Base-by-base conservation (phyloP, 2,113 vertebrate species). In the Poecile atricapillus region DNA sequence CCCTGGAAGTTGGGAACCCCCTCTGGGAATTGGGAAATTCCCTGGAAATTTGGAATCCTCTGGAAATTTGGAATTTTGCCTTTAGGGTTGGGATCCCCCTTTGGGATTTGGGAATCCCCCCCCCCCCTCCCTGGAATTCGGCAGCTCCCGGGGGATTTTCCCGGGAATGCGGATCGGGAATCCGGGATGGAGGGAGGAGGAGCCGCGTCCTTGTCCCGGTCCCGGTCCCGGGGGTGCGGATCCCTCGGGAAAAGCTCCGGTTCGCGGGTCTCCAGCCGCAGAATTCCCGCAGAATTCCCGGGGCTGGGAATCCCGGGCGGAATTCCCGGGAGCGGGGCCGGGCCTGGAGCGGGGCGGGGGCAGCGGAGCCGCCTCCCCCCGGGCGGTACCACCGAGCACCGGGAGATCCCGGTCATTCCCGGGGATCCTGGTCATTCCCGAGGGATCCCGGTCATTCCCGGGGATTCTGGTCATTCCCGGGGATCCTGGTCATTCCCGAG, bases 211-310 rank as follows among this genome's bases (percentile, higher is more conserved):
- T 5, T 3, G 39, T 47, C 50, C 33, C 15, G 11, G 21, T 6
- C 24, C 37, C 15, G 23, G 4, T 23, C 50, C 60, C 58, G 1
- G 20, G 35, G 24, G 9, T 21, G 24, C 21, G 10, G 31, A 23
- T 60, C 46, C 35, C 2, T 15, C 50, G 3, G 77, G 49, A 5
- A 59, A 50, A 33, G 1, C 39, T 0, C 27, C 19, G 8, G 6
- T 22, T 33, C 20, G 4, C 59, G 4, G 4, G 15, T 1, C 4
- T 24, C 47, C 3, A 11, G 11, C 35, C 5, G 30, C 25, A 5
- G 12, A 41, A 49, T 56, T 8, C 74, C 62, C 1, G 5, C 13
- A 1, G 30, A 14, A 71, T 58, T 43, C 39, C 70, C 39, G 39
- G 35, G 30, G 20, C 1, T 8, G 47, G 37, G 59, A 52, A n/a